Base-by-base conservation (phyloP, 1,140 invertebrate genomes). In the Samia ricini region DNA sequence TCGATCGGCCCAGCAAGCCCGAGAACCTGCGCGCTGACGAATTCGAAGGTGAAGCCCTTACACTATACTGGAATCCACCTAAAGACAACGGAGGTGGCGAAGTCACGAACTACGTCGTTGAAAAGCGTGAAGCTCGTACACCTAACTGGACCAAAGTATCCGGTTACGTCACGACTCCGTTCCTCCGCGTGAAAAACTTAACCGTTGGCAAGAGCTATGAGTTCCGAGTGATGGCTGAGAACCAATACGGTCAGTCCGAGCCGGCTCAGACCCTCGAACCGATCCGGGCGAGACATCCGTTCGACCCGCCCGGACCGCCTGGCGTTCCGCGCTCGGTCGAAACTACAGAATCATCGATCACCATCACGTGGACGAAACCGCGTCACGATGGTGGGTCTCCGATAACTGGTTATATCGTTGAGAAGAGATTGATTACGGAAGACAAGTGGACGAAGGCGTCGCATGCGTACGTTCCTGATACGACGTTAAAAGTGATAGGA, bases 171-270 rank as follows among this genome's bases (percentile, higher is more conserved):
- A 96, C 96, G 6, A 95, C 97, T 58, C 94, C 97, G 77, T 95
- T 97, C 89, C 93, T 96, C 52, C 94, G 97, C 54, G 96, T 99
- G 18, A 94, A 97, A 54, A 99, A 99, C 85, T 91, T 99, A 23
- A 95, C 94, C 1, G 95, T 99, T 20, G 98, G 97, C 36, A 94
- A 94, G 67, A 95, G 97, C 29, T 99, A 99, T 84, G 98, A 99
- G 71, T 99, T 99, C 94, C 93, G 98, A 63, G 98, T 99, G 1
- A 95, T 98, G 92, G 98, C 98, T 59, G 98, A 99, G 88, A 99
- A 99, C 90, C 94, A 97, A 77, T 98, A 99, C 78, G 99, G 98
- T 42, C 94, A 96, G 61, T 98, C 98, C 23, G 98, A 99, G 70
- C 97, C 98, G 6, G 95, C 95, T 8, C 93, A 93, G 29, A 98